Percentiles rank a stretch among this genome's conserved stretches.
phyloP scores from a whole-genome alignment of 2,113 vertebrate genomes.

The Azemiops feae region DNA sequence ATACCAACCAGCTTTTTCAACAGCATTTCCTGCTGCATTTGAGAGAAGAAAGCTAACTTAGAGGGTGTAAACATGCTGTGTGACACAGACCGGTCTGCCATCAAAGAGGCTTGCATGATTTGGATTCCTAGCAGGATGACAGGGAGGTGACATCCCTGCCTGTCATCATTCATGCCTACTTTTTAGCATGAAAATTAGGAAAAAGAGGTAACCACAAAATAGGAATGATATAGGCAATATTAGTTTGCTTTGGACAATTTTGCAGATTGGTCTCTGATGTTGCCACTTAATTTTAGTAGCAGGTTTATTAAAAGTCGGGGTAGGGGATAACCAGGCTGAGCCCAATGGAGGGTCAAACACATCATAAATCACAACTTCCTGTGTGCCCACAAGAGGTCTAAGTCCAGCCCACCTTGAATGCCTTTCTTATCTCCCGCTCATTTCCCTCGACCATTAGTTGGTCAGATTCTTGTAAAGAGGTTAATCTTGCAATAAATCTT shows the following conservation, averaged over 20 bases:
- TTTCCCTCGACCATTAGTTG: too few relatives aligned
- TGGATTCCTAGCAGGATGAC: not conserved
- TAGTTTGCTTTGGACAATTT: not conserved
- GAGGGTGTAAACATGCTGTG: not conserved
- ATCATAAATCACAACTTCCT: not conserved
- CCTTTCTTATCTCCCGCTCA: too few relatives aligned
- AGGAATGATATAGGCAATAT: not conserved
- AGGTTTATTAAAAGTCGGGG: not conserved
- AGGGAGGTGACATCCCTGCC: not conserved
- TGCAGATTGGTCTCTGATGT: not conserved
- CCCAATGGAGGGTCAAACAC: not conserved
- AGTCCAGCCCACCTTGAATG: too few relatives aligned
- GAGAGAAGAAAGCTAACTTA: not conserved
- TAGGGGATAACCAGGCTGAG: not conserved
- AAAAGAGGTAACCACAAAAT: not conserved
- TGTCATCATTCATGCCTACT: not conserved
- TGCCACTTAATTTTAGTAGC: not conserved
- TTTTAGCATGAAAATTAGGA: constrained; percentile 17
- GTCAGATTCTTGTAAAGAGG: too few relatives aligned
- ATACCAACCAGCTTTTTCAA: not conserved
- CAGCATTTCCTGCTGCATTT: not conserved
- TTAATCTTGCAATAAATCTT: not conserved
- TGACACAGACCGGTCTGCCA: not conserved
- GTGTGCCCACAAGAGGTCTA: not conserved
- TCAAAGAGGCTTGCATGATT: not conserved